Evolutionary conservation across 2,113 vertebrate species (phyloP), one percentile per base, ranked within the genome.

Genomic region (Oostethus manadensis): DNA sequence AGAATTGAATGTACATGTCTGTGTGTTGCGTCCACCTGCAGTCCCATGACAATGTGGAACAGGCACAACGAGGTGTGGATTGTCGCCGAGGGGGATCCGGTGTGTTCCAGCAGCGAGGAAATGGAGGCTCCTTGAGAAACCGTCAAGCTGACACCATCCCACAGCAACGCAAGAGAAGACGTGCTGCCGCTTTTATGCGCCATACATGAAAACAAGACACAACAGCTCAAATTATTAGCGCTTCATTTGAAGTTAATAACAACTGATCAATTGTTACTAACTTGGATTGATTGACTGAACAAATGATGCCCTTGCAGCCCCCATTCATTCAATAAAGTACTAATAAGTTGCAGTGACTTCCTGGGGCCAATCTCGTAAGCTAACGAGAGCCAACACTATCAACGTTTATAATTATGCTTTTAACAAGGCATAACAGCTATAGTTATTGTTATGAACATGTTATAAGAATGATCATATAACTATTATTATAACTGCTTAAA

Each of bases 1-100:
- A 38, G 57, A 57, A 5, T 21, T 55, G 0, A 26, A 54, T 10
- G 20, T 11, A 18, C 22, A 6, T 44, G 8, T 38, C 11, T 43
- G 13, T 56, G 40, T 74, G 78, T 26, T 82, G 49, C 47, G 53
- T 79, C 16, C 3, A 14, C 38, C 68, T 82, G 20, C 73, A 92
- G 90, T 60, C 89, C 87, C 10, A 85, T 78, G 77, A 86, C 51
- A 8, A 0, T 85, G 3, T 3, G 56, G 0, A 62, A 86, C 69
- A 78, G 86, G 51, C 87, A 83, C 82, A 90, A 89, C 16, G 90
- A 92, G 71, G 88, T 84, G 48, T 91, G 90, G 90, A 83, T 68
- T 42, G 8, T 77, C 7, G 74, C 22, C 6, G 21, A 72, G 20
- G 89, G 15, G 6, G 55, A 74, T 0, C 70, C 65, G 0, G 55